Base-by-base conservation (phyloP, 1,140 invertebrate species). In the Hycleus cichorii region DNA sequence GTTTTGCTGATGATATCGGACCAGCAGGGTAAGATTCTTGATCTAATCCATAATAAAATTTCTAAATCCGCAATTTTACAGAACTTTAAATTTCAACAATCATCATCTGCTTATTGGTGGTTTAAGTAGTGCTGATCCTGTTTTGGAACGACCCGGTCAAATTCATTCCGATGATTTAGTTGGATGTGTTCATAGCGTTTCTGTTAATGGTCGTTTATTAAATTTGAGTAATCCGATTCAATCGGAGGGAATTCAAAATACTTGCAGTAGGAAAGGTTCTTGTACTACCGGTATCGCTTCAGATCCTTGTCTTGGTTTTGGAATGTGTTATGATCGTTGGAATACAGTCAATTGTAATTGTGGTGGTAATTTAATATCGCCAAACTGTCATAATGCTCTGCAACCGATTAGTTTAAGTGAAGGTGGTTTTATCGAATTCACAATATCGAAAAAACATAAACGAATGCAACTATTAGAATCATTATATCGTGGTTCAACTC, bases 11-110 rank as follows among this genome's bases (percentile, higher is more conserved):
- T 69, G 88, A 89, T 61, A 84, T 88, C 54, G 92, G 91, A 61
- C 87, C 88, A 42, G 86, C 88, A 45, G 90, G 90, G 90, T 92
- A 76, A 80, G 80, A 64, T 51, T 40, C 6, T 12, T 47, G 25
- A 45, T 58, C 12, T 56, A 55, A 40, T 5, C 32, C 0, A 32
- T 32, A 32, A 32, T 32, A 5, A 32, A 32, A 18, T 18, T 1
- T 59, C 49, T 46, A 45, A 56, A 18, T 18, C 18, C 18, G 18
- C 18, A 18, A 18, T 18, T 18, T 68, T 63, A 39, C 57, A 93
- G 91, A 52, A 93, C 91, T 0, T 74, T 95, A n/a, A 94, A 93
- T 68, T 95, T 95, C 73, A 93, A 93, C 75, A 90, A 89, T 60
- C 89, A 94, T 69, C 87, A 85, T 0, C 74, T 97, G 46, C 79